Evolutionary conservation across 2,888 invertebrate species (phyloP).

Genomic region (Drosophila pullipes): DNA sequence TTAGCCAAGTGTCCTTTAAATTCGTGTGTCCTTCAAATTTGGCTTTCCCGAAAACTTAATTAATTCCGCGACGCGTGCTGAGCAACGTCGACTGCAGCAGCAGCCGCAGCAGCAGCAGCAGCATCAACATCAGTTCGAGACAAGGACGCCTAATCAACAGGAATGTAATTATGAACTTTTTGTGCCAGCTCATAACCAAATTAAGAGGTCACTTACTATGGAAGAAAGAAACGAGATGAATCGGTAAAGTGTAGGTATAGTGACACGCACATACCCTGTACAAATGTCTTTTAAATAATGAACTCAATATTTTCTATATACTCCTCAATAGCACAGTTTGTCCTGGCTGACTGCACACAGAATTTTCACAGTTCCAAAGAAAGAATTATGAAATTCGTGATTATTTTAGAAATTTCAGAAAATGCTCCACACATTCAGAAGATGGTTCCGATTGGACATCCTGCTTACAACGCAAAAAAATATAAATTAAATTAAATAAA

Average conservation of each 20-base stretch:
- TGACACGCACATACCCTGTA: conserved; percentile 11
- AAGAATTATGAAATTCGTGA: not conserved
- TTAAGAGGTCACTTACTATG: conserved; percentile 51
- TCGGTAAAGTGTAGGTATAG: not conserved
- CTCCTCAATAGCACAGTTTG: not conserved
- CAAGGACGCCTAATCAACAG: conserved; percentile 83
- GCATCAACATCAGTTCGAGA: conserved; percentile 31
- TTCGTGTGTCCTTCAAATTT: conserved; percentile 22
- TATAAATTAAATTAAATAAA: not conserved
- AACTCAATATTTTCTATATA: not conserved
- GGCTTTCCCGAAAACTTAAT: conserved; percentile 42
- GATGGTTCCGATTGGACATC: not conserved
- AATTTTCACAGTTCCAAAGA: not conserved
- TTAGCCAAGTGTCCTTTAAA: conserved; percentile 14
- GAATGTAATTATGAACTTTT: conserved; percentile 83
- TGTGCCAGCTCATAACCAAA: conserved; percentile 63
- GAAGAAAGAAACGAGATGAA: not conserved
- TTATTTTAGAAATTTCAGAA: too few relatives aligned
- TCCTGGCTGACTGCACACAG: not conserved
- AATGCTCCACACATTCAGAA: not conserved
- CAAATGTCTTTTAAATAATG: not conserved
- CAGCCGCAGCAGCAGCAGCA: not conserved
- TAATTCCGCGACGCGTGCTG: conserved; percentile 29
- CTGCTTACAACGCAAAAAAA: not conserved
- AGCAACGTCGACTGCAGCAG: conserved; percentile 2